Base-by-base conservation (phyloP, 2,113 vertebrate genomes). In the Cyrtonyx montezumae region DNA sequence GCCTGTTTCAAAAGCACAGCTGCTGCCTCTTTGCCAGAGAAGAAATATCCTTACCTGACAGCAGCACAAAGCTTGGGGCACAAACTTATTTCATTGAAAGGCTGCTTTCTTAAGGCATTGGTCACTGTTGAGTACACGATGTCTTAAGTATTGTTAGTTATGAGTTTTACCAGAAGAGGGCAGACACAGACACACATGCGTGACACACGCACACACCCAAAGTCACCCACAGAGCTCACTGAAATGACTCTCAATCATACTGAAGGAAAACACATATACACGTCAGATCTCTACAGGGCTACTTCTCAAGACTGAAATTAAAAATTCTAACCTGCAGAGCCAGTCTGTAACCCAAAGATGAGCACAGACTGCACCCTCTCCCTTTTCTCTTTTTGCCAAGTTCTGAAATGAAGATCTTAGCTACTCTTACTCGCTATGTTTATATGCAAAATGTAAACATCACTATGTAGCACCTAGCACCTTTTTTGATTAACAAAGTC, bases 361-460 rank as follows among this genome's bases (percentile, higher is more conserved):
- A 88, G 32, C 73, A 66, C 49, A 46, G 21, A 83, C 53, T 73
- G 68, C 13, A 37, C 46, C 43, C 32, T 73, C 9, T 84, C 30
- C 30, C 2, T 1, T 82, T 69, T 67, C 37, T 62, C 45, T 69
- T 94, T 73, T 81, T 25, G n/a, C 11, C 63, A 45, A 37, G 36
- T 89, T 83, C 77, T 66, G 68, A 83, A 92, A 77, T 45, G 92
- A 55, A 87, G 37, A 88, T 78, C 67, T 62, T 40, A 43, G 53
- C 2, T 12, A 79, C 46, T 20, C 42, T 79, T 56, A 80, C 37
- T 68, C 49, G 30, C 19, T 82, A 49, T 25, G 76, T 71, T 62
- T 48, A 45, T 59, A 77, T 32, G 28, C 22, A 79, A 92, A 95
- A 78, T 49, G 65, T 90, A 89, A 92, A 93, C 78, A 67, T 70